phyloP scores from a whole-genome alignment of 2,797 vertebrate species.

The Acipenser oxyrinchus region DNA sequence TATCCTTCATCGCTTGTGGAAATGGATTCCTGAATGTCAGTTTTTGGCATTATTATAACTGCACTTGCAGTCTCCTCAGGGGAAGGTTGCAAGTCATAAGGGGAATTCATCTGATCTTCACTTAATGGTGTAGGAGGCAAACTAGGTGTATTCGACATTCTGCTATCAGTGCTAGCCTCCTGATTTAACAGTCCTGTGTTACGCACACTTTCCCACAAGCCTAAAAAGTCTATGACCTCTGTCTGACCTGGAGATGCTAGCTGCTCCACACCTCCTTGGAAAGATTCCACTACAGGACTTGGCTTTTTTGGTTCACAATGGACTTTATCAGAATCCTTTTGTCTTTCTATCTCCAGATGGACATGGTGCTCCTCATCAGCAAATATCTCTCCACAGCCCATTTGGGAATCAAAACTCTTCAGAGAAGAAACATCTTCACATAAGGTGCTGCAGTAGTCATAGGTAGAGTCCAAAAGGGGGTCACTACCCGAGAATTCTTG shows the following conservation, averaged over 20 bases:
- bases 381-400: conserved; percentile 77
- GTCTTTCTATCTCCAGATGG: conserved; percentile 49
- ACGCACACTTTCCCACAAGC: conserved; percentile 63
- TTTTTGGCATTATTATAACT: conserved; percentile 62
- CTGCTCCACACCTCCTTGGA: conserved; percentile 60
- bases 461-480: conserved; percentile 57
- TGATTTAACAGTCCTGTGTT: conserved; percentile 50
- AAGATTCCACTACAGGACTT: conserved; percentile 39
- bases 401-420: conserved; percentile 78
- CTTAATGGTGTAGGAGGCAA: conserved; percentile 18
- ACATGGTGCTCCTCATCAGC: conserved; percentile 63
- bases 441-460: conserved; percentile 52
- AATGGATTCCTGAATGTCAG: conserved; percentile 65
- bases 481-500: conserved; percentile 58
- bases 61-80: conserved; percentile 46
- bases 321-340: conserved; percentile 33
- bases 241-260: conserved; percentile 60
- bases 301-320: conserved; percentile 38
- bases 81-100: conserved; percentile 27
- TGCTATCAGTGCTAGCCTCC: conserved; percentile 40
- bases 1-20: conserved; percentile 77
- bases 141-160: conserved; percentile 24
- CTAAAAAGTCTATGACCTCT: conserved; percentile 54
- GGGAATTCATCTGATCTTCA: conserved; percentile 11
- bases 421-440: conserved; percentile 70